phyloP scores from a whole-genome alignment of 2,113 vertebrate genomes.

The Octodon degus region DNA sequence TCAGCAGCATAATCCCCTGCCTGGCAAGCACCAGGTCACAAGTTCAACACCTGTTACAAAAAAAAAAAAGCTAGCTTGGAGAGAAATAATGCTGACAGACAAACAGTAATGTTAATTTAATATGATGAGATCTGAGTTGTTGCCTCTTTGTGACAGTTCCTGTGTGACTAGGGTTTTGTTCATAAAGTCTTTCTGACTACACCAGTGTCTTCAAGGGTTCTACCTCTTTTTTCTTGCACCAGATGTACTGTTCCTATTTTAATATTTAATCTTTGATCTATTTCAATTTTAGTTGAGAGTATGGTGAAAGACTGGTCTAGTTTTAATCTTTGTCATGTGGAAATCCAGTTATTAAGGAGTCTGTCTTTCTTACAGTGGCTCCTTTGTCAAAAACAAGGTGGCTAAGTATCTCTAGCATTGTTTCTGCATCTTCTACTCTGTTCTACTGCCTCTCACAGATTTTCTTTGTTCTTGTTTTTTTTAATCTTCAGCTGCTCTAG shows the following conservation, averaged over 20 bases:
- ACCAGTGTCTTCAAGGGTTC: neutral
- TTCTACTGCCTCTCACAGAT: too few relatives aligned
- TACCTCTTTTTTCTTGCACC: neutral
- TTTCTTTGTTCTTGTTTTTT: too few relatives aligned
- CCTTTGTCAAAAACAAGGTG: neutral
- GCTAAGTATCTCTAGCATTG: neutral
- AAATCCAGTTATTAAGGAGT: neutral
- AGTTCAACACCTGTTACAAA: too few relatives aligned
- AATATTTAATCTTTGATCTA: neutral
- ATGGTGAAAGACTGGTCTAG: neutral
- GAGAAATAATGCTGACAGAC: too few relatives aligned
- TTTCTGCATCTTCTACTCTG: neutral
- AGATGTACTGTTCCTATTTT: neutral
- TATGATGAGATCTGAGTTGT: neutral
- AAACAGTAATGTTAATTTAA: neutral
- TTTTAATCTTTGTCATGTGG: neutral
- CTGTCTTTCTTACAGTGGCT: neutral
- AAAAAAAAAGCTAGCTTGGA: too few relatives aligned
- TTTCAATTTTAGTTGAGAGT: neutral
- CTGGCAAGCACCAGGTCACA: too few relatives aligned
- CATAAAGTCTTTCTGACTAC: neutral
- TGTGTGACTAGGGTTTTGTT: neutral
- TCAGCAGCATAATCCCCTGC: too few relatives aligned
- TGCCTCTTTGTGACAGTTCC: neutral
- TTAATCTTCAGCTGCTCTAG: neutral